Base-by-base conservation (phyloP, 2,113 vertebrate genomes). In the Pimephales promelas region DNA sequence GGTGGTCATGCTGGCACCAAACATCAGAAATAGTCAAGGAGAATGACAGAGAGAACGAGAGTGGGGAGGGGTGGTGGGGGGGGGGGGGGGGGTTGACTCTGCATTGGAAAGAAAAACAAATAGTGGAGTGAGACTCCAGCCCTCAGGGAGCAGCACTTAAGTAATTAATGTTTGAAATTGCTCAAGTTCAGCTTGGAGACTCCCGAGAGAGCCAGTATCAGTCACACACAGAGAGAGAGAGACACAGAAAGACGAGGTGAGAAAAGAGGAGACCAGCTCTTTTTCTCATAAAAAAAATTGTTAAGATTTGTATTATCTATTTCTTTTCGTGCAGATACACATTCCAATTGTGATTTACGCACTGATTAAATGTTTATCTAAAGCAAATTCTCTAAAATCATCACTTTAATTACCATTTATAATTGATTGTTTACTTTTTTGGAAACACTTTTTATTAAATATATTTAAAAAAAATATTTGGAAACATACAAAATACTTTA, bases 101-200 rank as follows among this genome's bases (percentile, higher is more conserved):
- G 62, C 14, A 52, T 9, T 11, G 59, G 75, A 52, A 83, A 85
- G 34, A 22, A 84, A 85, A 88, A 86, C 80, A 85, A 86, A 86
- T 79, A 78, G 47, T n/a, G 36, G 36, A 45, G 49, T 66, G 77
- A 71, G 62, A 49, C 76, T 47, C n/a, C 13, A 40, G 40, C 68
- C 83, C 83, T 80, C 52, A 31, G 79, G 85, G 83, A 83, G 74
- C 14, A 84, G 61, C 84, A 83, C 86, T 89, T 89, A 86, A 84
- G 82, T 89, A 87, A 89, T 89, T 89, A 88, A 84, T 79, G 70
- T 81, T 86, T 86, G 54, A 83, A 83, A 80, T 83, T 75, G 72
- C 68, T 82, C 61, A 87, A 73, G 82, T 86, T 83, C 72, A 81
- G 70, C 56, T 56, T 10, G 1, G 73, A 56, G 59, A 16, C 26